Evolutionary conservation across 2,888 invertebrate species (phyloP).

Genomic region (Patella pellucida): DNA sequence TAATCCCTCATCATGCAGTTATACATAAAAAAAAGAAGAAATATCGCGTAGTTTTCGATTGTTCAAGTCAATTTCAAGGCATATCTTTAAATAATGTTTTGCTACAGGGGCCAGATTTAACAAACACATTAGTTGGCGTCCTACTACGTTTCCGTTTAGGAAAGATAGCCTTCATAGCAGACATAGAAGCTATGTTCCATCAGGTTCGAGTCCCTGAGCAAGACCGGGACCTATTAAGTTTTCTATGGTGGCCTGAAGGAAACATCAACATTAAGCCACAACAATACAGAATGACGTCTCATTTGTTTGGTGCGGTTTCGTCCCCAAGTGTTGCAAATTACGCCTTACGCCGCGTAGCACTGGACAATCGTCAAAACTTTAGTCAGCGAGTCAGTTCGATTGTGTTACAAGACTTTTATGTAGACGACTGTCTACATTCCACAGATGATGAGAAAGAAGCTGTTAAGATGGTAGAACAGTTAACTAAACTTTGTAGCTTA

Average conservation of each 20-base stretch:
- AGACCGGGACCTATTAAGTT: slow-evolving; percentile 30
- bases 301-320: slow-evolving; percentile 14
- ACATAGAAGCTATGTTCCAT: slow-evolving; percentile 38
- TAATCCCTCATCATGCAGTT: slow-evolving; percentile 35
- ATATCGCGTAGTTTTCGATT: slow-evolving; percentile 36
- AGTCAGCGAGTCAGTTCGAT: slow-evolving; percentile 12
- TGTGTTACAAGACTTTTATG: slow-evolving; percentile 28
- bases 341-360: background rate
- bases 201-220: slow-evolving; percentile 30
- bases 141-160: slow-evolving; percentile 37
- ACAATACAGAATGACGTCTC: slow-evolving; percentile 9
- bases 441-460: slow-evolving; percentile 16
- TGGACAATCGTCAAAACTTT: slow-evolving; percentile 3
- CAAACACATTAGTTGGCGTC: slow-evolving; percentile 38
- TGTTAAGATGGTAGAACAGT: slow-evolving; percentile 16
- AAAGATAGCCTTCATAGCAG: slow-evolving; percentile 34
- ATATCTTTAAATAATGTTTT: slow-evolving; percentile 36
- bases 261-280: background rate
- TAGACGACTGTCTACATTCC: slow-evolving; percentile 32
- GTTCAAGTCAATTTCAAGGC: slow-evolving; percentile 32
- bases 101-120: slow-evolving; percentile 42
- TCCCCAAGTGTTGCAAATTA: slow-evolving; percentile 12
- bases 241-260: slow-evolving; percentile 35
- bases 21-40: slow-evolving; percentile 32
- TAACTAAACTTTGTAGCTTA: slow-evolving; percentile 15